Conservation (phyloP, 2,888 invertebrate genomes). For the Nephrotoma flavescens region DNA sequence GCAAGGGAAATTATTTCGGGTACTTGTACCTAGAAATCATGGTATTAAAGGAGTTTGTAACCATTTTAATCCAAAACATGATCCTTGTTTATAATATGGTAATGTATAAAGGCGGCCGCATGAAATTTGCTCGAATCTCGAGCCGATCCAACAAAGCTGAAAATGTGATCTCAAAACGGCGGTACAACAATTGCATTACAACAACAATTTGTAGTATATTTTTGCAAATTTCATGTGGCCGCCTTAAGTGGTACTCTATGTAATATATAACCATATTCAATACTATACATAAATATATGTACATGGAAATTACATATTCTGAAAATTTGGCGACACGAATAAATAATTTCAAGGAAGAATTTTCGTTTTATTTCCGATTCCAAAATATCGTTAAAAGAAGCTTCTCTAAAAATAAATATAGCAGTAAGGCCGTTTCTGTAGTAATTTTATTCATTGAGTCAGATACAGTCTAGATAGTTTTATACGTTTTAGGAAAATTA, state of each 20-base stretch:
- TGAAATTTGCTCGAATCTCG: too few species aligned
- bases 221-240: too few species aligned
- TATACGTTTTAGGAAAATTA: background rate
- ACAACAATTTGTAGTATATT: too few species aligned
- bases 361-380: background rate
- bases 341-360: background rate
- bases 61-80: slow-evolving; percentile 25
- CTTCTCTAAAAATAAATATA: background rate
- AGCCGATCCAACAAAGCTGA: too few species aligned
- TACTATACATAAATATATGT: background rate
- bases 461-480: background rate
- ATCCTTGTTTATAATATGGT: slow-evolving; percentile 21
- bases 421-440: background rate
- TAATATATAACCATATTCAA: background rate
- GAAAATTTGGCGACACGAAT: background rate
- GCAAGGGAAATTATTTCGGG: slow-evolving; percentile 64
- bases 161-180: too few species aligned
- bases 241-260: background rate
- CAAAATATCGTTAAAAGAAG: background rate
- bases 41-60: slow-evolving; percentile 28
- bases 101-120: too few species aligned
- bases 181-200: too few species aligned
- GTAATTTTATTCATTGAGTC: background rate
- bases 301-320: too few species aligned
- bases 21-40: slow-evolving; percentile 46